A percentile compares a stretch with the other conserved stretches of the same genome.
phyloP scores from a whole-genome alignment of 2,113 vertebrate genomes.

The Steatornis caripensis region DNA sequence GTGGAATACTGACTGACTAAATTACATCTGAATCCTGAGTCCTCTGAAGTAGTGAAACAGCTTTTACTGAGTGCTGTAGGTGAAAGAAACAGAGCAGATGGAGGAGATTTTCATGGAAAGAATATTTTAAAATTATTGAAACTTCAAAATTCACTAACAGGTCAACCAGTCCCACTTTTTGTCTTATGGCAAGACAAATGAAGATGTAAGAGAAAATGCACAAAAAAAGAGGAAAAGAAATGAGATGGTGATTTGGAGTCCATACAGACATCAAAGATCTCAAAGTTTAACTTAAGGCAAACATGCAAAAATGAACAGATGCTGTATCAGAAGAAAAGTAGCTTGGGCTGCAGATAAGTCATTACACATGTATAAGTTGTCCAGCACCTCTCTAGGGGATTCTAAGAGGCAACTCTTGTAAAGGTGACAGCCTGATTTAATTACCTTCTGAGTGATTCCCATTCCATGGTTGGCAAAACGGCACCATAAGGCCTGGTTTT shows the following conservation, averaged over 20 bases:
- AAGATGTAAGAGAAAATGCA: not conserved
- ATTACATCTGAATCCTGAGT: not conserved
- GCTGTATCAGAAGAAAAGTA: not conserved
- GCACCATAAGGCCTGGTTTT: not conserved
- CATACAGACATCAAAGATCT: not conserved
- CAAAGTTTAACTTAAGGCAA: not conserved
- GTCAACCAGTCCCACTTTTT: not conserved
- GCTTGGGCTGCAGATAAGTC: not conserved
- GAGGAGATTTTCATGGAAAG: not conserved
- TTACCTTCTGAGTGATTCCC: not conserved
- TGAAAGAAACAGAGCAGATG: not conserved
- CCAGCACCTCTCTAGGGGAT: not conserved
- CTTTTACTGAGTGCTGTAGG: not conserved
- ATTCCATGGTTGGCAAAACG: not conserved
- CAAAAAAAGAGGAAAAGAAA: not conserved
- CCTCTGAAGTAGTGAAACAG: not conserved
- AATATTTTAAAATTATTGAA: not conserved
- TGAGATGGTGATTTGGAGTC: not conserved
- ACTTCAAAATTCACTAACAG: not conserved
- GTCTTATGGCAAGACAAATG: not conserved
- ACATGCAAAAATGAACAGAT: not conserved
- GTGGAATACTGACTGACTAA: not conserved
- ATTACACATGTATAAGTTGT: not conserved
- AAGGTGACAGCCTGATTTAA: not conserved
- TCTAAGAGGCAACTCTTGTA: not conserved